phyloP scores from a whole-genome alignment of 2,113 vertebrate genomes.

The Dicaeum eximium region DNA sequence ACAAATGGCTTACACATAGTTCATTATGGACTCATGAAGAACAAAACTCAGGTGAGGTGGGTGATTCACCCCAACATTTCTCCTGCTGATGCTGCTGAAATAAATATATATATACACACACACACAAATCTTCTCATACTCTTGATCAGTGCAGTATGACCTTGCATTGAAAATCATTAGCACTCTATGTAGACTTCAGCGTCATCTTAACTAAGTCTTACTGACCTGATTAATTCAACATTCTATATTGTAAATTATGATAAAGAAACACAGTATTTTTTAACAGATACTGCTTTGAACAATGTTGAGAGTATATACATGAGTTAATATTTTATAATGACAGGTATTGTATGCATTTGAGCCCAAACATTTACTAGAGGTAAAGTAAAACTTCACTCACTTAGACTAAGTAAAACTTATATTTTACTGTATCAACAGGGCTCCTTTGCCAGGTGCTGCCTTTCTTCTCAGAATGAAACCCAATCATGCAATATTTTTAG shows the following conservation, averaged over 20 bases:
- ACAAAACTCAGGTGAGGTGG: neutral
- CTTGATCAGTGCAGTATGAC: neutral
- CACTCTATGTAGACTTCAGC: neutral
- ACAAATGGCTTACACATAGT: fast-evolving
- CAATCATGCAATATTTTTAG: neutral
- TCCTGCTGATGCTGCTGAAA: neutral
- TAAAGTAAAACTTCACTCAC: neutral
- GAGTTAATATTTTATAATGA: neutral
- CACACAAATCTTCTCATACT: neutral
- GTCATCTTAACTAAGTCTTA: neutral
- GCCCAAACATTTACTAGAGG: neutral
- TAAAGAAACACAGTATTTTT: neutral
- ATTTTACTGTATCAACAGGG: neutral
- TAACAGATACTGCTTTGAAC: neutral
- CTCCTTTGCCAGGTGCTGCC: neutral
- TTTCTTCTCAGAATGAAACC: neutral
- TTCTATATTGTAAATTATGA: neutral
- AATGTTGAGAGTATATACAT: neutral
- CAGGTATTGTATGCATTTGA: neutral
- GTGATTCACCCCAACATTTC: neutral
- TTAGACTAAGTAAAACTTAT: neutral
- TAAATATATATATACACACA: neutral
- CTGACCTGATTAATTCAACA: neutral
- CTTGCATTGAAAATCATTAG: neutral
- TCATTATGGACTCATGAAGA: fast-evolving